Base-by-base conservation (phyloP, 2,113 vertebrate genomes). In the Pachycephala philippinensis region DNA sequence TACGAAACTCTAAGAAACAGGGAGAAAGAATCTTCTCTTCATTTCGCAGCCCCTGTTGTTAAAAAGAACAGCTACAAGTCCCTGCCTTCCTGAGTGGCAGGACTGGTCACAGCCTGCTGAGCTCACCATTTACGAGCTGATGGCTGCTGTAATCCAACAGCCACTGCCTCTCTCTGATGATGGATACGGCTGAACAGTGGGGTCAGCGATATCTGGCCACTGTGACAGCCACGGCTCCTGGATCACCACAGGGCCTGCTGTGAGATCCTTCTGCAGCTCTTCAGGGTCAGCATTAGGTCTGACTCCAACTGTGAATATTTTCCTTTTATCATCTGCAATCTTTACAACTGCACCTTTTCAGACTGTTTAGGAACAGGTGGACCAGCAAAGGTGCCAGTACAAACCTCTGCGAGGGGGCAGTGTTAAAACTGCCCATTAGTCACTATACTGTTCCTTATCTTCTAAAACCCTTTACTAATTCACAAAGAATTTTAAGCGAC, bases 201-300 rank as follows among this genome's bases (percentile, higher is more conserved):
- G 92, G 84, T 87, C 93, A 89, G 2, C 0, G 0, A 23, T 65
- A 86, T 50, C 50, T 86, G 70, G 71, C 94, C 78, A 69, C 59
- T 76, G 53, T 56, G 70, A 94, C 82, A 93, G 75, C 57, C 49
- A 52, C 1, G 5, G 66, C 70, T 91, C 45, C 87, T 50, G 61
- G 52, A 91, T 91, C 81, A 93, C 61, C 84, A 82, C 81, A 85
- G 74, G 49, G 54, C 87, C 79, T 57, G 68, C 92, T 93, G 92
- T 45, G 90, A 97, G 47, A 90, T 86, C 59, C 71, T 93, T 89
- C 91, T 88, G 49, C 59, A 82, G 11, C 59, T 86, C 86, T 40
- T 88, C 75, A 84, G 79, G 59, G 94, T 85, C 90, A 93, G 33
- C n/a, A 20, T 70, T 44, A 77, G 92, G 83, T 84, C 79, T 92